Evolutionary conservation across 2,113 vertebrate species (phyloP).

Genomic region (Hypocryptadius cinnamomeus): DNA sequence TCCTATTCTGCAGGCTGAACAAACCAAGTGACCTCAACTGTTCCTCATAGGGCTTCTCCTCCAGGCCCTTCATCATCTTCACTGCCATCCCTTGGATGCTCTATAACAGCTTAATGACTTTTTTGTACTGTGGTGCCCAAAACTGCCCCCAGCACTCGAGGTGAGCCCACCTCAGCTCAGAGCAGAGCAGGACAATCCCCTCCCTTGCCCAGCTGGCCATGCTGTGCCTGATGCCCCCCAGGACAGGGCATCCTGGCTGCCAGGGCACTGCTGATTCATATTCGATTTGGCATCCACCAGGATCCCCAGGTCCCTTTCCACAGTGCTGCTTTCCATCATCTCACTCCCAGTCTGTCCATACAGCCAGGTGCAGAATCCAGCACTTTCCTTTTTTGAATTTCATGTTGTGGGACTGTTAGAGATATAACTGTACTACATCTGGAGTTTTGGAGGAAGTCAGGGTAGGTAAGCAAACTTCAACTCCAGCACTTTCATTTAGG

Average conservation of each 20-base stretch:
- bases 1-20: not conserved
- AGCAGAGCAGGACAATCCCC: not conserved
- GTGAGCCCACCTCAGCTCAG: accelerated
- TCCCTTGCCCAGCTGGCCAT: accelerated
- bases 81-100: not conserved
- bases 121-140: accelerated
- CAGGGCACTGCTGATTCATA: not conserved
- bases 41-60: accelerated
- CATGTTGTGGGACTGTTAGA: not conserved
- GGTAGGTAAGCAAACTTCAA: not conserved
- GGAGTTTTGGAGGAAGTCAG: not conserved
- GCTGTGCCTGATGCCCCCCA: not conserved
- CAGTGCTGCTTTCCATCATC: not conserved
- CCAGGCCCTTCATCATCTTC: not conserved
- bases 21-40: not conserved
- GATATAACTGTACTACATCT: not conserved
- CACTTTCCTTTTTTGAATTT: not conserved
- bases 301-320: not conserved
- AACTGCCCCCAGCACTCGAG: not conserved
- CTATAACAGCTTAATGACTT: not conserved
- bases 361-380: not conserved
- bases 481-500: not conserved
- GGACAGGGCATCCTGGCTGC: not conserved
- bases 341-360: not conserved
- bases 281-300: accelerated